Evolutionary conservation across 2,113 vertebrate genomes (phyloP), one percentile per base, ranked within the genome.

Genomic region (Alligator sinensis): DNA sequence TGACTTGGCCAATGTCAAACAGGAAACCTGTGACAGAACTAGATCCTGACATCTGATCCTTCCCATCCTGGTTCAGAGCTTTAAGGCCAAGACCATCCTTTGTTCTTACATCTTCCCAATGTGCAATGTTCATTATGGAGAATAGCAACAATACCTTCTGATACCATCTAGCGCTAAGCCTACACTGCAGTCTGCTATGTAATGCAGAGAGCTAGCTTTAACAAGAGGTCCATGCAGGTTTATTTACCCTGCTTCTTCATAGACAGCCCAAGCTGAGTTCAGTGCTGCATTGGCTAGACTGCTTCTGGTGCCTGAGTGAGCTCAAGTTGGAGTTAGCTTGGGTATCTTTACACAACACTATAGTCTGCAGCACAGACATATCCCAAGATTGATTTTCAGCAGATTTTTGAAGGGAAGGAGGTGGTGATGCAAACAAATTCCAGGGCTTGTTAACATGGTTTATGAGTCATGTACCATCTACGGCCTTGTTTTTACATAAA

Each of bases 401-500:
- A 72, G 57, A 25, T 57, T 76, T 79, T 64, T 72, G 55, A 77
- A 22, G 18, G n/a, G 85, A 63, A 76, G n/a, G 2, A 87, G 19
- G 21, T 18, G 13, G 59, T 30, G 86, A 27, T 34, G 84, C 34
- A n/a, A 87, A 54, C 11, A 91, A 88, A 90, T 16, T 24, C n/a
- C 11, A 30, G 4, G 16, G 19, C 7, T 82, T 87, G 54, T 38
- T 24, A 79, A 61, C 59, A 77, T 77, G 59, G 55, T 38, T 57
- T 86, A 85, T 18, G 19, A 87, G 14, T 21, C 9, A 66, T 19
- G 22, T 16, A 89, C 61, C 25, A 90, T 17, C 9, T 3, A 19
- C 0, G 0, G 4, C 4, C 57, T n/a, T 64, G 16, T 9, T 88
- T 16, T 88, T 12, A 47, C 70, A 11, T 34, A 72, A 72, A 5